Base-by-base conservation (phyloP, 2,888 invertebrate species). In the Elmis aenea region DNA sequence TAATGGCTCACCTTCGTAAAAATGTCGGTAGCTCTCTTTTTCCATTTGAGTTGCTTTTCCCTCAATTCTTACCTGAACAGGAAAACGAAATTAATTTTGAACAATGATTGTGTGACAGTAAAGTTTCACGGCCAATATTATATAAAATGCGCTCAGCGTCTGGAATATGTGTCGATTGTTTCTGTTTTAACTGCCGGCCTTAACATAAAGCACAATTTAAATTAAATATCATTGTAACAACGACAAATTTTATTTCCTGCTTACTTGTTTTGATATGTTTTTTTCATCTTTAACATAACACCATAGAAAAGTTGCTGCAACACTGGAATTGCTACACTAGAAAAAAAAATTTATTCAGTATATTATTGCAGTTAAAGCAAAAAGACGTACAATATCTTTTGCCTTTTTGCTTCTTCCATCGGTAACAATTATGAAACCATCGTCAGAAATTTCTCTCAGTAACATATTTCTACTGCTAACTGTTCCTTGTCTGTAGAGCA, bases 351-450 rank as follows among this genome's bases (percentile, higher is more conserved):
- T 21, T 23, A 13, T 20, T 14, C 10, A 11, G 10, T 21, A 12
- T 26, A 25, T 3, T 15, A 45, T 23, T 57, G 52, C 41, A 41
- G 38, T 28, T 26, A 4, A 36, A 31, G 21, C 13, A 16, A 13
- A 29, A n/a, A 18, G 30, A 48, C 56, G 64, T 64, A 72, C 74
- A 48, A 74, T 51, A 34, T 73, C 64, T 15, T 57, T 51, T 2
- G 58, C 45, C 60, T 74, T 74, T 36, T 55, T 60, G 36, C 73
- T 70, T 5, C 67, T 59, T 13, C 50, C 57, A 37, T 71, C 70
- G 0, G 73, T 72, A 38, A 67, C 64, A 35, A 74, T 61, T n/a
- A 69, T 61, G 33, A 73, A 70, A 16, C 71, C 71, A 29, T 69
- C 65, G 5, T 68, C 55, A 26, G 70, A 68, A 18, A 69, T 55